Evolutionary conservation across 2,888 invertebrate species (phyloP).

Genomic region (Schrankia costaestrigalis): DNA sequence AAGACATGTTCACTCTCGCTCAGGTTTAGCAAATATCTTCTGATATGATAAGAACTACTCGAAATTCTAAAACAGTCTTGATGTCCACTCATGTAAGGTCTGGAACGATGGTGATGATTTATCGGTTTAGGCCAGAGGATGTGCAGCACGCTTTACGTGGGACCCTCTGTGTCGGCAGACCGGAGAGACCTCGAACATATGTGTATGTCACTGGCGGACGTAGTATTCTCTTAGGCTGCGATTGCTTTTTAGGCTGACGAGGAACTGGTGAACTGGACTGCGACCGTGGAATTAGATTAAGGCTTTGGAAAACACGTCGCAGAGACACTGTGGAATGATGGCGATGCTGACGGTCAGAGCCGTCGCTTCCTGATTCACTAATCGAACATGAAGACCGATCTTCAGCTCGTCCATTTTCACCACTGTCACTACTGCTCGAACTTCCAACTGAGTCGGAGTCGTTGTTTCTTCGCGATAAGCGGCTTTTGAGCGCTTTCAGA

Average conservation of each 20-base stretch:
- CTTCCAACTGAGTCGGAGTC: conserved; percentile 67
- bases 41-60: conserved; percentile 69
- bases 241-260: conserved; percentile 78
- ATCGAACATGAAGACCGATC: conserved; percentile 77
- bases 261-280: conserved; percentile 82
- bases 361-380: conserved; percentile 84
- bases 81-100: conserved; percentile 49
- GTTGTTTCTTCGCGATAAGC: conserved; percentile 78
- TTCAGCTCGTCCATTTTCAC: conserved; percentile 57
- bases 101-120: conserved; percentile 36
- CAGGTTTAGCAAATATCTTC: conserved; percentile 51
- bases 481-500: conserved; percentile 83
- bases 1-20: conserved; percentile 49
- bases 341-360: conserved; percentile 73
- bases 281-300: conserved; percentile 83
- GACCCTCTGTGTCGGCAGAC: conserved; percentile 89
- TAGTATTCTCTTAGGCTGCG: conserved; percentile 87
- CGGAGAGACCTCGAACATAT: conserved; percentile 90
- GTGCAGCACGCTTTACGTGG: conserved; percentile 78
- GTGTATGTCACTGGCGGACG: conserved; percentile 89
- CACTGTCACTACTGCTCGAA: conserved; percentile 72
- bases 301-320: conserved; percentile 86
- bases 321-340: conserved; percentile 83
- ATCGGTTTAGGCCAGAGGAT: conserved; percentile 64
- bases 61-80: conserved; percentile 74